Evolutionary conservation across 1,140 invertebrate species (phyloP), one percentile per base, ranked within the genome.

Genomic region (Melanaphis sacchari): DNA sequence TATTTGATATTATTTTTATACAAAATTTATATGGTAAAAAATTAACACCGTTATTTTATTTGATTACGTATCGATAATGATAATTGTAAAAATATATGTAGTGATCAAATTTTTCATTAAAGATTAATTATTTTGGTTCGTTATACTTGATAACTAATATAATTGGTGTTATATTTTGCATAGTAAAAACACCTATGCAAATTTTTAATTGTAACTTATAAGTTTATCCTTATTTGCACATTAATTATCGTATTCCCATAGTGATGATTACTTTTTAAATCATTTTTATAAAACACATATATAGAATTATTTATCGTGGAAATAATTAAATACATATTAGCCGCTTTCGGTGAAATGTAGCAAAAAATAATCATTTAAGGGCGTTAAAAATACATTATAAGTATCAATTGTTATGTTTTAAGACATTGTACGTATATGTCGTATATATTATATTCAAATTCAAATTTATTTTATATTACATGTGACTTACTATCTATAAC

Each of bases 361-460:
- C 15, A 26, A 40, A 31, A 31, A 41, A 26, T 81, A 41, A 41
- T 24, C 1, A 43, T 40, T 85, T 84, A 5, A 26, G 9, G 40
- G 11, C 82, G 31, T 85, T 43, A 85, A 85, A 85, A 85, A 85
- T 40, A 40, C 40, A 85, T 85, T 85, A 85, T 6, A 85, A 85
- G 1, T 15, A 41, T 31, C 26, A 85, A 85, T 85, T 26, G 11
- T 43, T 22, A 38, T 40, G 38, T 41, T 84, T 82, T 40, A 84
- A 24, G 26, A 24, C 11, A 59, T 11, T 31, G 11, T 66, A 59
- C 26, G 9, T 49, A 49, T 18, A 49, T n/a, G n/a, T n/a, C n/a
- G 0, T 21, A 54, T 26, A 8, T 54, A 6, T 6, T 54, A 54
- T n/a, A 66, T 31, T 59, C 31, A n/a, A n/a, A 66, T 66, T 31